Conservation (phyloP, 2,113 vertebrate genomes). For the Trichomycterus rosablanca region DNA sequence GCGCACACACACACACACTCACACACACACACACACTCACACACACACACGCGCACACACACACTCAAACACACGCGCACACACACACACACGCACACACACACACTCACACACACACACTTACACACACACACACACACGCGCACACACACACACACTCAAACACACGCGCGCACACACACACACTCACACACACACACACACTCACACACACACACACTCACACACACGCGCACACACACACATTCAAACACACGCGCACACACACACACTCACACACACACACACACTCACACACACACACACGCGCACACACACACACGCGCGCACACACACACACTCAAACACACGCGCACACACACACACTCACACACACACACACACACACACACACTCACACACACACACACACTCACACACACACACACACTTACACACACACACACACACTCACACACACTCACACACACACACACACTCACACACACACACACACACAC, state of each 20-base stretch:
- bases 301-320: constrained; percentile 3
- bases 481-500: constrained; percentile 37
- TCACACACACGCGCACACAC: constrained; percentile 36
- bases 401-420: constrained; percentile 68
- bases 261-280: constrained; percentile 8
- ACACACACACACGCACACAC: constrained; percentile 64
- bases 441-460: constrained; percentile 69
- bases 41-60: constrained; percentile 4
- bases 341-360: no score
- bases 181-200: constrained; percentile 57
- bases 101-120: constrained; percentile 59
- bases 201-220: constrained; percentile 65
- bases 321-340: constrained; percentile 74
- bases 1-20: constrained; percentile 5
- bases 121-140: constrained; percentile 52
- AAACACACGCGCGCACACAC: no score
- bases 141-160: constrained; percentile 38
- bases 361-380: constrained; percentile 59
- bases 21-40: constrained; percentile 69
- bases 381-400: constrained; percentile 53
- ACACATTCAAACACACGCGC: constrained; percentile 68
- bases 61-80: no score
- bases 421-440: constrained; percentile 6
- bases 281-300: constrained; percentile 68
- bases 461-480: constrained; percentile 63